Evolutionary conservation across 2,113 vertebrate species (phyloP).

Genomic region (Hucho hucho): DNA sequence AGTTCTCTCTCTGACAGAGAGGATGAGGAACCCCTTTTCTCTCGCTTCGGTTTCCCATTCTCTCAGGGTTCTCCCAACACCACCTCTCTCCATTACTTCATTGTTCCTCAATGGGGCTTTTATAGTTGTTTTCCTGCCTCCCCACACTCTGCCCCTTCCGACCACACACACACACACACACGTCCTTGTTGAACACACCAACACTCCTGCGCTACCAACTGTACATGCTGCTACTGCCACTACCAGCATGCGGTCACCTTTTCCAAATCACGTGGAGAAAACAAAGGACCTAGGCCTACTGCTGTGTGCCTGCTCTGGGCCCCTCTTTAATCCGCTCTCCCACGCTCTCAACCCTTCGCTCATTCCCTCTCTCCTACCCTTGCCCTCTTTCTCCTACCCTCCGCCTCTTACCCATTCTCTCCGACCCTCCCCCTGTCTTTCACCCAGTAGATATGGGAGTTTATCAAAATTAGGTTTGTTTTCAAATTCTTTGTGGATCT

Average conservation of each 20-base stretch:
- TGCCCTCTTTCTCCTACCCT: no score
- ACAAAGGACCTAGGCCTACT: constrained; percentile 31
- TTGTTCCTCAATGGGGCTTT: constrained; percentile 54
- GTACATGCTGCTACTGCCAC: constrained; percentile 6
- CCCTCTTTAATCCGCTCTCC: background rate
- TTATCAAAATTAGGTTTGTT: no score
- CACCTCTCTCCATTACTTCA: constrained; percentile 58
- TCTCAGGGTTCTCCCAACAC: background rate
- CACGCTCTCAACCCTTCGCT: no score
- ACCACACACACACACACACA: background rate
- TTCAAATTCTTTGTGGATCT: no score
- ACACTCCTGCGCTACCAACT: background rate
- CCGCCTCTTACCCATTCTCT: background rate
- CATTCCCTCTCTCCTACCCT: background rate
- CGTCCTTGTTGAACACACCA: background rate
- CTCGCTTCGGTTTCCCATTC: constrained; percentile 9
- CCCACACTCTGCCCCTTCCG: constrained; percentile 42
- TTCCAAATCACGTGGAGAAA: constrained; percentile 62
- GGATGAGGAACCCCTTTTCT: constrained; percentile 24
- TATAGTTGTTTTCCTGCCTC: constrained; percentile 33
- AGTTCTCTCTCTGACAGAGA: constrained; percentile 7
- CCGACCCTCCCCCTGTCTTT: no score
- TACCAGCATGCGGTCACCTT: constrained; percentile 57
- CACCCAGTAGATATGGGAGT: no score
- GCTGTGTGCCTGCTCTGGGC: background rate